phyloP scores from a whole-genome alignment of 1,140 invertebrate species.

The Oscheius sp. region DNA sequence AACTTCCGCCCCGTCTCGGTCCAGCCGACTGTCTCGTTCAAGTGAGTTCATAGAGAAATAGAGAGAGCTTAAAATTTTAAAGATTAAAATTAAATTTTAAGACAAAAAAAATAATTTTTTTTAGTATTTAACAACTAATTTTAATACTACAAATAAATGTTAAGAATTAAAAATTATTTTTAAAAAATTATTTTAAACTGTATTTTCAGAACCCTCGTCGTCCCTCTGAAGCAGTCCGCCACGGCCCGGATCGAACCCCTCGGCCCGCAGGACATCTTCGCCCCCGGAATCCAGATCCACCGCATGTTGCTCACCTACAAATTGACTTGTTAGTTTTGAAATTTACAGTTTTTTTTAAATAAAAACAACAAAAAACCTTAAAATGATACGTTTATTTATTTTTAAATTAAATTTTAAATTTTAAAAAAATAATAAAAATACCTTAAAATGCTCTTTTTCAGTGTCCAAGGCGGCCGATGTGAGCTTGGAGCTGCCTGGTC shows the following conservation, averaged over 20 bases:
- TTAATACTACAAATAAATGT: too few species aligned
- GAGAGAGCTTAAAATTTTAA: too few species aligned
- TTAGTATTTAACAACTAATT: too few species aligned
- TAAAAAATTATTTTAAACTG: neutral
- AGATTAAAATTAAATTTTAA: too few species aligned
- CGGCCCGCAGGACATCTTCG: conserved; percentile 75
- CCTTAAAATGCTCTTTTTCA: neutral
- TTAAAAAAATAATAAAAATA: neutral
- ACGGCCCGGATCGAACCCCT: conserved; percentile 73
- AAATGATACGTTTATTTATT: neutral
- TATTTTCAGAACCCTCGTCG: conserved; percentile 66
- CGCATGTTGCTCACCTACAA: conserved; percentile 81
- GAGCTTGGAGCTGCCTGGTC: conserved; percentile 66
- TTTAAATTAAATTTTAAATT: conserved; percentile 15
- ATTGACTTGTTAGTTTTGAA: conserved; percentile 65
- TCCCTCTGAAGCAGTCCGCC: conserved; percentile 77
- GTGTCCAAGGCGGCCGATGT: conserved; percentile 36
- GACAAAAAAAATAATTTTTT: too few species aligned
- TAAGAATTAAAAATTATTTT: neutral
- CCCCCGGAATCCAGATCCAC: conserved; percentile 78
- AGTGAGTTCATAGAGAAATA: too few species aligned
- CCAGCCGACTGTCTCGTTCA: conserved; percentile 73
- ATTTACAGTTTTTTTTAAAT: conserved; percentile 53
- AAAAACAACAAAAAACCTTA: conserved; percentile 68
- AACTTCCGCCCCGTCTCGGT: conserved; percentile 71